phyloP scores from a whole-genome alignment of 2,888 invertebrate species.

The Nomada goodeniana region DNA sequence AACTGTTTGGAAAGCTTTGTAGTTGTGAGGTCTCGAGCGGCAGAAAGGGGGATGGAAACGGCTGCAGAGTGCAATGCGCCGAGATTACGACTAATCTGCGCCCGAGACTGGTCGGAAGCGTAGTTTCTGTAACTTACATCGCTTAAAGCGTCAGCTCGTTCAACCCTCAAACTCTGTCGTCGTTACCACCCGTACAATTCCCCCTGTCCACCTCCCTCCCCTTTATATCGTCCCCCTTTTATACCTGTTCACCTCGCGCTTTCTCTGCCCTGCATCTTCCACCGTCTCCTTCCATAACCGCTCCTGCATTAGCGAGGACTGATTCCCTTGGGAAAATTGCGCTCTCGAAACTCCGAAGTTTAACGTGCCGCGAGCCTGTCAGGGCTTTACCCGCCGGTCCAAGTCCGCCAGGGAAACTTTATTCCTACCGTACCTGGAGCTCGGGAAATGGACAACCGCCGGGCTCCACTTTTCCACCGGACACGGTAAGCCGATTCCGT shows the following conservation, averaged over 20 bases:
- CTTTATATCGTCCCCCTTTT: conserved; percentile 29
- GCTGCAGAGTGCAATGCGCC: conserved; percentile 73
- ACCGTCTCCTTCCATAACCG: conserved; percentile 30
- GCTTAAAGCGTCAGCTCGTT: conserved; percentile 74
- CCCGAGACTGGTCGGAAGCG: conserved; percentile 71
- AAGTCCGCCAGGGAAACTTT: conserved; percentile 33
- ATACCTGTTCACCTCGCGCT: not conserved
- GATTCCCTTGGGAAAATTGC: conserved; percentile 70
- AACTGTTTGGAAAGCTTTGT: conserved; percentile 60
- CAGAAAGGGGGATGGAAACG: conserved; percentile 37
- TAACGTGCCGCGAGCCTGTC: conserved; percentile 47
- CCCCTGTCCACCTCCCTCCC: conserved; percentile 22
- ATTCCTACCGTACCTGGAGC: conserved; percentile 21
- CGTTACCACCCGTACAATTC: conserved; percentile 51
- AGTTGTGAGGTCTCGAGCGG: conserved; percentile 52
- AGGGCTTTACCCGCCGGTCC: not conserved
- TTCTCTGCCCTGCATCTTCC: not conserved
- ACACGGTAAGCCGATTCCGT: conserved; percentile 51
- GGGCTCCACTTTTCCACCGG: conserved; percentile 8
- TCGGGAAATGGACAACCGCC: conserved; percentile 19
- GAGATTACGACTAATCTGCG: conserved; percentile 78
- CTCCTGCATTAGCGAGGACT: conserved; percentile 60
- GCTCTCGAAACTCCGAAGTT: conserved; percentile 59
- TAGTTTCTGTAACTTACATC: conserved; percentile 74
- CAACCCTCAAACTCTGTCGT: conserved; percentile 69